phyloP scores from a whole-genome alignment of 1,140 invertebrate species.

The Brachionus manjavacas region DNA sequence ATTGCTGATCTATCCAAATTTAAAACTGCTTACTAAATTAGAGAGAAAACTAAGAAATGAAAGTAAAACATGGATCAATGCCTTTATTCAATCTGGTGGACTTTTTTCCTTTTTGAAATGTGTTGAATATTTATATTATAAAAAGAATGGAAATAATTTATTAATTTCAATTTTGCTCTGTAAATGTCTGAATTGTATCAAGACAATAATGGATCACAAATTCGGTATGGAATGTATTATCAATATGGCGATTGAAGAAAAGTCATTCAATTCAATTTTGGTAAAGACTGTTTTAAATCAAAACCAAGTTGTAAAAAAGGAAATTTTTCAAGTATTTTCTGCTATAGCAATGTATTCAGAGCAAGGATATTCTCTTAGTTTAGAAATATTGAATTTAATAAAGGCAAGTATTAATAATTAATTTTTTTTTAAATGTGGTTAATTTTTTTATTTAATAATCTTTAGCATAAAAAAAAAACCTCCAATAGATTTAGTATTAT shows the following conservation, averaged over 20 bases:
- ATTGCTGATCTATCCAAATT: neutral
- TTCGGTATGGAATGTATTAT: constrained; percentile 13
- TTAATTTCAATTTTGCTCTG: neutral
- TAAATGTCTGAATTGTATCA: constrained; percentile 18
- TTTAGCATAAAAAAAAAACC: neutral
- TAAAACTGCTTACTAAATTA: neutral
- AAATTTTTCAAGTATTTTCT: constrained; percentile 33
- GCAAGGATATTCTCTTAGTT: neutral
- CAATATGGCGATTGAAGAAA: neutral
- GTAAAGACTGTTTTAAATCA: neutral
- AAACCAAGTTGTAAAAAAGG: constrained; percentile 28
- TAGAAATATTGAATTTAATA: neutral
- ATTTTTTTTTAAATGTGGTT: neutral
- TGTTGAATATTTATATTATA: constrained; percentile 10
- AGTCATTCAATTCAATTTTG: neutral
- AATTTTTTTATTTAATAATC: neutral
- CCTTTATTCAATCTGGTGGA: neutral
- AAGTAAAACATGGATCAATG: neutral
- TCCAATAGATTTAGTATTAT: neutral
- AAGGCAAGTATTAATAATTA: neutral
- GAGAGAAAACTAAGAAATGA: neutral
- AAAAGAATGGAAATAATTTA: neutral
- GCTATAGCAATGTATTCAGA: neutral
- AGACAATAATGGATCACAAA: constrained; percentile 11
- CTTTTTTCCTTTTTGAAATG: neutral